These are phyloP conservation scores for Oikopleura vanhoeffeni DNA, from an alignment of 23 tunicate species.

Conservation along the genomic window DNA sequence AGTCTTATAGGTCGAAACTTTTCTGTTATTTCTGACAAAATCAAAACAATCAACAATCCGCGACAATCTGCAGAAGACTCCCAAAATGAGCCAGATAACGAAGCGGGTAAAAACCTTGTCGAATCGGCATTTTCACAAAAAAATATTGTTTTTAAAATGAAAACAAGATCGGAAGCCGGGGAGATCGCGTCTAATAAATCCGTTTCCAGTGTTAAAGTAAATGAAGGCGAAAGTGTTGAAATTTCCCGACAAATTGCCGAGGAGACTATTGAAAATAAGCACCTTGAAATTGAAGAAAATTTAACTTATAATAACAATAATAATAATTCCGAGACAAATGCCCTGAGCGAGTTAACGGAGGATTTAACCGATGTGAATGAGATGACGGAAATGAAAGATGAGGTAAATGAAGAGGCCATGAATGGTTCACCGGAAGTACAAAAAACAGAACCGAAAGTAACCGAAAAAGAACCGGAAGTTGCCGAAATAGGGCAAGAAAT, in stretches of 20 bases:
- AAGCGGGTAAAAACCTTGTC: neutral
- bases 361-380: slow-evolving; percentile 7
- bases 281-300: neutral
- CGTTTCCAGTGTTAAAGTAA: no score
- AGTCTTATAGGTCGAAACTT: slow-evolving; percentile 5
- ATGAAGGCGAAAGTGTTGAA: neutral
- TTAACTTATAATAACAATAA: neutral
- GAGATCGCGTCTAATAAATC: no score
- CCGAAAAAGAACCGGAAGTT: neutral
- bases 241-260: neutral
- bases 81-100: neutral
- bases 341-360: neutral
- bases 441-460: neutral
- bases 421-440: neutral
- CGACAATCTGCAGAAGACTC: neutral
- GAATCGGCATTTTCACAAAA: neutral
- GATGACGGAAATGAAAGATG: neutral
- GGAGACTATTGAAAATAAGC: neutral
- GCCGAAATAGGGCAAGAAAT: neutral
- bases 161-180: no score
- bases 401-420: slow-evolving; percentile 4
- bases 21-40: slow-evolving; percentile 3
- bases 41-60: neutral
- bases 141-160: neutral
- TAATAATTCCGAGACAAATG: slow-evolving; percentile 8